Base-by-base conservation (phyloP, 2,113 vertebrate species). In the Equus przewalskii region DNA sequence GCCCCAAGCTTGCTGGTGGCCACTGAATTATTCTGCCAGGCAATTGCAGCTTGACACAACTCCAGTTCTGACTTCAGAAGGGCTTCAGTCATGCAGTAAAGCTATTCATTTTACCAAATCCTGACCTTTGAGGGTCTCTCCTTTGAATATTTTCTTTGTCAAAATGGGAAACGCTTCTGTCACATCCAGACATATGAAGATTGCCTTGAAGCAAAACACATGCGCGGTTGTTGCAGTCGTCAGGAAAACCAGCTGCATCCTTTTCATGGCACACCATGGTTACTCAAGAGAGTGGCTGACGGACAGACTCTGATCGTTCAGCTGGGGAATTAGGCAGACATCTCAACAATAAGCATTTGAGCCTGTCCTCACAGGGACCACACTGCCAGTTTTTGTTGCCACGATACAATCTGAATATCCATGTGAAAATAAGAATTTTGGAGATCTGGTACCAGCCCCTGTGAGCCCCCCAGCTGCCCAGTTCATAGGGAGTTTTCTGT, bases 161-260 rank as follows among this genome's bases (percentile, higher is more conserved):
- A 18, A 36, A 36, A 51, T 4, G 26, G 51, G 18, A 36, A 51
- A 51, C 2, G 13, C 62, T 41, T 14, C 51, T 26, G 36, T 15
- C 5, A 3, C n/a, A 2, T 1, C 9, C 44, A 12, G 10, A 82
- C 70, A n/a, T 15, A n/a, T 1, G 10, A 30, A 1, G 24, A 1
- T 9, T 6, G 67, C 9, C 33, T 51, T 54, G 21, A 26, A 28
- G 21, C 7, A n/a, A 49, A 46, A 24, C 49, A 8, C 4, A 3
- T 33, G 44, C 36, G 67, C 1, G 0, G 13, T 11, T 36, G 2
- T 0, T 4, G 15, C 41, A 2, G 4, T 49, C n/a, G 41, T 33
- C 4, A 26, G 15, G 15, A 44, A 26, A 26, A 18, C 3, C 21
- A 3, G 19, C 15, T 3, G 24, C 19, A 0, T 41, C 49, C 24